Percentiles rank a stretch among this genome's conserved stretches.
phyloP scores from a whole-genome alignment of 1,140 invertebrate species.

The Drosophila albomicans region DNA sequence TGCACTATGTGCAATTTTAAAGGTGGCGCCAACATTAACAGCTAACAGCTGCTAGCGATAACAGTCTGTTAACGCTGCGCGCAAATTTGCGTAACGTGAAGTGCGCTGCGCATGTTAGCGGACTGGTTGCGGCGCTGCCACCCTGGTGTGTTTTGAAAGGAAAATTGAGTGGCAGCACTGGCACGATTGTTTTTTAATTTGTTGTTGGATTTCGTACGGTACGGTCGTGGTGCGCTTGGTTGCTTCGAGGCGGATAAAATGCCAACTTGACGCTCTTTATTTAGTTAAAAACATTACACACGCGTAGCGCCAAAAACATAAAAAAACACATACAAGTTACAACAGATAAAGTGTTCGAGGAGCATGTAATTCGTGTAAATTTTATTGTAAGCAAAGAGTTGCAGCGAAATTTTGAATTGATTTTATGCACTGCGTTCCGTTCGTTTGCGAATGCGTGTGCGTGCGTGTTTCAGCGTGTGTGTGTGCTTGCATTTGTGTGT shows the following conservation, averaged over 20 bases:
- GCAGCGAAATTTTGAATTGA: constrained; percentile 24
- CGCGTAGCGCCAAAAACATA: not conserved
- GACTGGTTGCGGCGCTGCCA: constrained; percentile 6
- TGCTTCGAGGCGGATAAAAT: constrained; percentile 17
- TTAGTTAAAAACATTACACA: constrained; percentile 28
- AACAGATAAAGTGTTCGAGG: not conserved
- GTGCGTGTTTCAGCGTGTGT: too few species aligned
- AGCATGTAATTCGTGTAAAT: constrained; percentile 10
- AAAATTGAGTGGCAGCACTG: constrained; percentile 25
- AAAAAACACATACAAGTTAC: not conserved
- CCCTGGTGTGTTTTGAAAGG: not conserved
- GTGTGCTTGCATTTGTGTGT: constrained; percentile 27
- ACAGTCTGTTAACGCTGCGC: not conserved
- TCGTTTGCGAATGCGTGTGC: not conserved
- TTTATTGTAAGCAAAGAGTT: constrained; percentile 8
- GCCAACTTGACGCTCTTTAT: constrained; percentile 43
- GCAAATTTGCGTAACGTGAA: constrained; percentile 29
- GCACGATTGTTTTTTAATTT: constrained; percentile 43
- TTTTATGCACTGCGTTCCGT: constrained; percentile 19
- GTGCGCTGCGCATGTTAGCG: constrained; percentile 7
- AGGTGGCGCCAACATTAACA: constrained; percentile 1
- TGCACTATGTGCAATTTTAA: not conserved
- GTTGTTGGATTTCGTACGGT: constrained; percentile 51
- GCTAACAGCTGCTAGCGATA: constrained; percentile 23
- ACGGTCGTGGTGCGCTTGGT: constrained; percentile 37